Base-by-base conservation (phyloP, 2,888 invertebrate species). In the Drosophila sordidula region DNA sequence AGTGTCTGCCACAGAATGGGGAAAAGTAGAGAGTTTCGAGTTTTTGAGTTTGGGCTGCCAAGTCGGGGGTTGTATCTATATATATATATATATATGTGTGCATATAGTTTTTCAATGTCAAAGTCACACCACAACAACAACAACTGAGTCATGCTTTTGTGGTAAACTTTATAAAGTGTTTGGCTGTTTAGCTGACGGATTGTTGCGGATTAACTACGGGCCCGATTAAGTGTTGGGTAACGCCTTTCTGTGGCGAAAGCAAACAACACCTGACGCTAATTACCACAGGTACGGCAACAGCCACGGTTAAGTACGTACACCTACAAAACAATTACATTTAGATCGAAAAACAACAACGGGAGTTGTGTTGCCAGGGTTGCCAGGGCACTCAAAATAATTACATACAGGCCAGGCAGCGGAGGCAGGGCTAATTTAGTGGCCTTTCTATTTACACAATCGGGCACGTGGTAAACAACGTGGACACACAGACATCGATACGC, bases 31-130 rank as follows among this genome's bases (percentile, higher is more conserved):
- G 47, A 51, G 52, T 55, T 67, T 61, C 22, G 45, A 29, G 38
- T 65, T 49, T 36, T 26, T 14, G 58, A 55, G 47, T 50, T 59
- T 41, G 29, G 47, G n/a, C 18, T 54, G 39, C 16, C 42, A 26
- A 51, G 22, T 32, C 4, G 18, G 50, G 42, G 44, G n/a, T 38
- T 26, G 46, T 14, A 16, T 9, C 14, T 29, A 26, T 65, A 52
- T 55, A 29, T 8, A 52, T 57, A 16, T 14, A 14, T 29, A 3
- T 51, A 25, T 26, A 6, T 50, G 44, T 39, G 22, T 38, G 14
- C 26, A n/a, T 61, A 56, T 80, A 80, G 78, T 72, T 84, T 87
- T 87, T 82, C 87, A 82, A 82, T 82, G 81, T 87, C 82, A 82
- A 84, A 80, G 82, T 83, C 80, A 78, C 32, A 58, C 65, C 52